These are phyloP conservation scores for Perognathus longimembris DNA, from an alignment of 2,113 vertebrate genomes.

Conservation along the genomic window DNA sequence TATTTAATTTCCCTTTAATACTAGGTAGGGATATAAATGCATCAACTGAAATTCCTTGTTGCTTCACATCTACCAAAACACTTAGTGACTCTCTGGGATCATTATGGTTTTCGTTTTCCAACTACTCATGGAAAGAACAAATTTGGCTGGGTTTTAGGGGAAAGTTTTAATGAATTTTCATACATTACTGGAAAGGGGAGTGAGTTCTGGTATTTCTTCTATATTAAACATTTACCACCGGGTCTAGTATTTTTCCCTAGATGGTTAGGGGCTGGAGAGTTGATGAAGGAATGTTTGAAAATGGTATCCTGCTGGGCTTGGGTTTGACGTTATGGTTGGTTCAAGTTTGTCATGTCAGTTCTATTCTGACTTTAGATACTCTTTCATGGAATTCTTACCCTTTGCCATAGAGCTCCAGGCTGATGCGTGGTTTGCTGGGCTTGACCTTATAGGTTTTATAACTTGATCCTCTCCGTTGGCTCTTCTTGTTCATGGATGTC, in stretches of 20 bases:
- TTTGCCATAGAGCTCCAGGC: constrained; percentile 5
- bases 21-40: not conserved
- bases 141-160: not conserved
- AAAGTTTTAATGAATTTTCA: not conserved
- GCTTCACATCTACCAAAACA: not conserved
- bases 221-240: not conserved
- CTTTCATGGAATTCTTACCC: not conserved
- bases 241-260: not conserved
- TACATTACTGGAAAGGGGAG: not conserved
- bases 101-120: constrained; percentile 18
- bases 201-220: not conserved
- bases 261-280: not conserved
- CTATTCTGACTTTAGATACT: not conserved
- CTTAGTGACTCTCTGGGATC: not conserved
- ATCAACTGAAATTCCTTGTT: not conserved
- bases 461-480: not conserved
- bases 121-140: constrained; percentile 12
- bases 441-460: not conserved
- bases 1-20: not conserved
- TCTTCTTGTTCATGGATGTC: not conserved
- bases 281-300: not conserved
- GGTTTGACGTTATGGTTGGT: not conserved
- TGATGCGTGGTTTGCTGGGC: not conserved
- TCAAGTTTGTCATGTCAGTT: constrained; percentile 5
- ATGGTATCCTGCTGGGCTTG: not conserved